Percentiles rank a stretch among this genome's conserved stretches.
Conservation (phyloP, 1,140 invertebrate genomes). For the Philaenus spumarius region DNA sequence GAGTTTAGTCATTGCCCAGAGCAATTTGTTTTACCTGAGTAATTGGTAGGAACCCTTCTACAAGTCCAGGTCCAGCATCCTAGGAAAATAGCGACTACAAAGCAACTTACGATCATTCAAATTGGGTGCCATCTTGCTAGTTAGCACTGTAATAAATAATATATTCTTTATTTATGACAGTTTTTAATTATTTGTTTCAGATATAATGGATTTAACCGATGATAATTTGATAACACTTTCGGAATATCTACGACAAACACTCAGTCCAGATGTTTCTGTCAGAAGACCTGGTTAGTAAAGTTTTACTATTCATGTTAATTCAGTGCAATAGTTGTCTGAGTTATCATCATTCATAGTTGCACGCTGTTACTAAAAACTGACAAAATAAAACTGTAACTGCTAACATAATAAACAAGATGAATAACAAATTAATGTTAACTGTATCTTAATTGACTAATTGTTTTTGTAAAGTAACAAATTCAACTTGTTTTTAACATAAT, state of each 20-base stretch:
- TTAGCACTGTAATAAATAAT: too few species aligned
- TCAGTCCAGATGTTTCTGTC: conserved; percentile 74
- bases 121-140: too few species aligned
- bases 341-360: neutral
- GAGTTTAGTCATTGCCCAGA: too few species aligned
- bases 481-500: too few species aligned
- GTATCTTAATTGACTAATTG: neutral
- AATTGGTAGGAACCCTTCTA: too few species aligned
- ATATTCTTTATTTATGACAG: too few species aligned
- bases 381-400: neutral
- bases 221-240: conserved; percentile 72
- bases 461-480: neutral
- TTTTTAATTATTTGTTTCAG: neutral
- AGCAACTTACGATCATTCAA: too few species aligned
- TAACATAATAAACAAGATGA: neutral
- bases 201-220: conserved; percentile 71
- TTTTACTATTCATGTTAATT: neutral
- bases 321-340: too few species aligned
- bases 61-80: too few species aligned
- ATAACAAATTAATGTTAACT: neutral
- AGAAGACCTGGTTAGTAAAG: conserved; percentile 68
- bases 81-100: too few species aligned
- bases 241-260: conserved; percentile 78
- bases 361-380: neutral
- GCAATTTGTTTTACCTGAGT: too few species aligned